A percentile compares a stretch with the other conserved stretches of the same genome.
phyloP scores from a whole-genome alignment of 2,888 invertebrate genomes.

The Drosophila neonasuta region DNA sequence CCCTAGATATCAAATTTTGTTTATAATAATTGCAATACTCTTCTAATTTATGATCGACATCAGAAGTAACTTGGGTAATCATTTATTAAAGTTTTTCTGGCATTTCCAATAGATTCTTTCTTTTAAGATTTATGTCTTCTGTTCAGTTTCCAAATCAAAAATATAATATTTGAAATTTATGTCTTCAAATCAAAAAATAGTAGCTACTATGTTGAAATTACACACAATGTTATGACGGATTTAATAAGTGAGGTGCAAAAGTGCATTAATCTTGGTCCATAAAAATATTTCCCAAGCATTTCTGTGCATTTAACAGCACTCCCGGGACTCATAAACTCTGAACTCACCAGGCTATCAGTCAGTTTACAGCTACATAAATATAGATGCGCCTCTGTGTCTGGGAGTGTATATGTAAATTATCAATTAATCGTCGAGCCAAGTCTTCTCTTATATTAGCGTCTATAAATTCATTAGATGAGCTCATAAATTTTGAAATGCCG shows the following conservation, averaged over 20 bases:
- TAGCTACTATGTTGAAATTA: conserved; percentile 18
- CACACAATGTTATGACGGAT: conserved; percentile 26
- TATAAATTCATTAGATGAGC: conserved; percentile 54
- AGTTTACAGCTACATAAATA: conserved; percentile 27
- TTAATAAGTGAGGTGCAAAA: conserved; percentile 43
- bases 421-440: conserved; percentile 56
- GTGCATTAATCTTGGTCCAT: conserved; percentile 33
- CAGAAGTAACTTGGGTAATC: not conserved
- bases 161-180: not conserved
- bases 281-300: conserved; percentile 28
- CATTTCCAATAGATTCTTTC: too few relatives aligned
- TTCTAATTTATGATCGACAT: not conserved
- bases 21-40: not conserved
- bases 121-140: too few relatives aligned
- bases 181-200: not conserved
- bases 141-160: too few relatives aligned
- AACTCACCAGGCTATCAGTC: conserved; percentile 25
- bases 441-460: conserved; percentile 61
- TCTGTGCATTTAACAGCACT: conserved; percentile 43
- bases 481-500: conserved; percentile 51
- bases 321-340: conserved; percentile 49
- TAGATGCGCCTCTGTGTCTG: not conserved
- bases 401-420: conserved; percentile 34
- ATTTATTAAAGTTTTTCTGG: not conserved
- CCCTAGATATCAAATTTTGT: not conserved